Conservation (phyloP, 2,797 vertebrate species). For the Antennarius maculatus region DNA sequence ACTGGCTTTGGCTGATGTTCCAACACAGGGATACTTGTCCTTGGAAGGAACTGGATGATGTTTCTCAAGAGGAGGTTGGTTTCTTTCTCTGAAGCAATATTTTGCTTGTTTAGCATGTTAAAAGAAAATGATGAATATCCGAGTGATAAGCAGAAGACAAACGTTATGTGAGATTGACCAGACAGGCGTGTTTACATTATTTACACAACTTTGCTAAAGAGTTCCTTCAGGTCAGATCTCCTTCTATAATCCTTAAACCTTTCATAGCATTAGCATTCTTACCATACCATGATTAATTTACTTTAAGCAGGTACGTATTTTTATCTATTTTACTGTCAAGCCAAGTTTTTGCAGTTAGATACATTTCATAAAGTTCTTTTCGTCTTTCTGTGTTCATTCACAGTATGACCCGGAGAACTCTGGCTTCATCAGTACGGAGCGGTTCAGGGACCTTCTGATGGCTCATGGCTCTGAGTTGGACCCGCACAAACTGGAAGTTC, state of each 20-base stretch:
- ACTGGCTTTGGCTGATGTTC: slow-evolving; percentile 34
- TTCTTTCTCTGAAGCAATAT: slow-evolving; percentile 14
- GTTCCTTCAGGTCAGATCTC: neutral
- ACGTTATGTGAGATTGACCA: too few species aligned
- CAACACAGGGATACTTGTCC: slow-evolving; percentile 64
- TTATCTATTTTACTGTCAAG: neutral
- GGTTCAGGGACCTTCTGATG: slow-evolving; percentile 91
- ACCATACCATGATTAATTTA: slow-evolving; percentile 4
- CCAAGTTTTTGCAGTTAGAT: neutral
- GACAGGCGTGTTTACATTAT: neutral
- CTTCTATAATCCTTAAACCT: neutral
- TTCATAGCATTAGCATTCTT: neutral
- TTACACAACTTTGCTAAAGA: too few species aligned
- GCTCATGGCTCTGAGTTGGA: slow-evolving; percentile 91
- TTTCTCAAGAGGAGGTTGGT: slow-evolving; percentile 73
- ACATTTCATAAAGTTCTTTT: neutral
- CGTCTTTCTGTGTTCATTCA: slow-evolving; percentile 25
- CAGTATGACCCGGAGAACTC: slow-evolving; percentile 93
- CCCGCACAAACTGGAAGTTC: slow-evolving; percentile 94
- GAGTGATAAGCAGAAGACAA: too few species aligned
- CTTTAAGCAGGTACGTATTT: neutral
- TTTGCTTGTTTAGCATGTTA: neutral
- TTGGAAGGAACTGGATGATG: slow-evolving; percentile 57
- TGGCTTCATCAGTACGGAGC: slow-evolving; percentile 94
- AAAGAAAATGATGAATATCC: too few species aligned